Evolutionary conservation across 1,140 invertebrate genomes (phyloP), one percentile per base, ranked within the genome.

Genomic region (Myzus persicae): DNA sequence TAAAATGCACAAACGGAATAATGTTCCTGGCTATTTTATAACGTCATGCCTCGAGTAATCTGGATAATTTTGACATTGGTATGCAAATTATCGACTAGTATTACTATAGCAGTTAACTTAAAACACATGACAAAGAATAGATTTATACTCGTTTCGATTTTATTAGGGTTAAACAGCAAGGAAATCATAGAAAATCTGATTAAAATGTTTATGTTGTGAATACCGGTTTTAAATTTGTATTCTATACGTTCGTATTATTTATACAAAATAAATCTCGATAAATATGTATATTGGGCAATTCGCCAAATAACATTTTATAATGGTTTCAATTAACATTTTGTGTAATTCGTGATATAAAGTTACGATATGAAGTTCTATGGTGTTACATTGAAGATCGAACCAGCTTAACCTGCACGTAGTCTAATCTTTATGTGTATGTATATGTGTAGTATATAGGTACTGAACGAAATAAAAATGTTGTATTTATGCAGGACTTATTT

Each of bases 281-380:
- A 90, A 67, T 59, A 46, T 87, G 51, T 59, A 67, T 67, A 67
- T 67, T 90, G 51, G 51, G 89, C 89, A 67, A 90, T 67, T 90
- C 38, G 89, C 89, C 89, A 90, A 90, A 90, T 90, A 67, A 90
- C 51, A 90, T 67, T 67, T 90, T 90, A 54, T 90, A 67, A 90
- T 67, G 38, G 36, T 67, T 90, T 90, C 89, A 90, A 67, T 90
- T 90, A 90, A 67, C 40, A 90, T 90, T 90, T 67, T 31, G 38
- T 67, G 54, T 90, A 67, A 67, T 90, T 90, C 26, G 51, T 51
- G 51, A 67, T 90, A 42, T 67, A 42, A 36, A 90, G 38, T 42
- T 42, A 90, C 51, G 89, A 90, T 90, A 90, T 90, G 89, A 54
- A 88, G 59, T 76, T 76, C n/a, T 76, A n/a, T 89, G n/a, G n/a